Evolutionary conservation across 2,888 invertebrate species (phyloP).

Genomic region (Synanthedon formicaeformis): DNA sequence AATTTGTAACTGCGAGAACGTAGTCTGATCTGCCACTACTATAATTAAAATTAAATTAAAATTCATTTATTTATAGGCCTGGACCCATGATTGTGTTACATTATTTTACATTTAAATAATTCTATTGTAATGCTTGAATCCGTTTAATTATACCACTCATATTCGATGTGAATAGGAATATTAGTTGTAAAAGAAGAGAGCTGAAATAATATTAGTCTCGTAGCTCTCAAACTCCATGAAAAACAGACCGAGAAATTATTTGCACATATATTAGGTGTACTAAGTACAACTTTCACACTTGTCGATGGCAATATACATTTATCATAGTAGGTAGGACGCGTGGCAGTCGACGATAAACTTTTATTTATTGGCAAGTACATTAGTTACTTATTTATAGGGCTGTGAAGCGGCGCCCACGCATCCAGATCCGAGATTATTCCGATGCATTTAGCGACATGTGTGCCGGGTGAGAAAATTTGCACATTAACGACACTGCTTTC

Average conservation of each 20-base stretch:
- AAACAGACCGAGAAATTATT: not conserved
- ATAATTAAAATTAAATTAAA: too few relatives aligned
- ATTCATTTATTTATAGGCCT: too few relatives aligned
- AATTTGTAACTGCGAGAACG: too few relatives aligned
- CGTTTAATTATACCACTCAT: too few relatives aligned
- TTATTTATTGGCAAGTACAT: conserved; percentile 9
- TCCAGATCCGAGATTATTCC: not conserved
- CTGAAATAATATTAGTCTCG: too few relatives aligned
- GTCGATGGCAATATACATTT: conserved; percentile 1
- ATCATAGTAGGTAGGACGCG: conserved; percentile 6
- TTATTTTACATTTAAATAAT: too few relatives aligned
- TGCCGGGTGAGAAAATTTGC: not conserved
- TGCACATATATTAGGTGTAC: not conserved
- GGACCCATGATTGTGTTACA: too few relatives aligned
- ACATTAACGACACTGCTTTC: not conserved
- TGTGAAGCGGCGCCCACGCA: conserved; percentile 2
- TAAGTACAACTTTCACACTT: not conserved
- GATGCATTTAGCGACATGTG: not conserved
- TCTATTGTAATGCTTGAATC: too few relatives aligned
- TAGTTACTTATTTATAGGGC: conserved; percentile 8
- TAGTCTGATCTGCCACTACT: too few relatives aligned
- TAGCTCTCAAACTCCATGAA: not conserved
- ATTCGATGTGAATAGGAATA: too few relatives aligned
- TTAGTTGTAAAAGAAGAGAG: too few relatives aligned
- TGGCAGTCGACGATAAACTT: conserved; percentile 7